phyloP scores from a whole-genome alignment of 2,113 vertebrate species.

The Jaculus jaculus region DNA sequence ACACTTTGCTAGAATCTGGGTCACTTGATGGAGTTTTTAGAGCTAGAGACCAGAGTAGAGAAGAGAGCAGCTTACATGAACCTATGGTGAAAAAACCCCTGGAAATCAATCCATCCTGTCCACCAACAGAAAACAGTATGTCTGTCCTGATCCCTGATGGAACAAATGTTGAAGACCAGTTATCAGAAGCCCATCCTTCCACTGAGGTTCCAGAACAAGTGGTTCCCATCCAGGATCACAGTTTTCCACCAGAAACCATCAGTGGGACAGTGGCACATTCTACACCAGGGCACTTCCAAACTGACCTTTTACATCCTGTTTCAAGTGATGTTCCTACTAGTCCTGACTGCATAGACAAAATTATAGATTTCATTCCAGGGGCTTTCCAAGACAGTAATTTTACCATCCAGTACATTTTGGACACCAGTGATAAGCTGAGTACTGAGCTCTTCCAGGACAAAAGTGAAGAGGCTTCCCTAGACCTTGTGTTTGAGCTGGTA shows the following conservation, averaged over 20 bases:
- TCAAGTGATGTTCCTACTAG: slow-evolving; percentile 82
- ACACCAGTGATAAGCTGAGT: slow-evolving; percentile 83
- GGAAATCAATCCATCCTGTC: slow-evolving; percentile 87
- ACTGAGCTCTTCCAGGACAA: slow-evolving; percentile 96
- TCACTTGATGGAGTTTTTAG: slow-evolving; percentile 93
- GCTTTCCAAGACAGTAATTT: slow-evolving; percentile 85
- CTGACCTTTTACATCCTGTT: slow-evolving; percentile 83
- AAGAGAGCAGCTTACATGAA: slow-evolving; percentile 88
- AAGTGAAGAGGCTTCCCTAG: slow-evolving; percentile 97
- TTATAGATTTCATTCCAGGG: slow-evolving; percentile 88
- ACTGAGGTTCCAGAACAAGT: slow-evolving; percentile 79
- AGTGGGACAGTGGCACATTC: slow-evolving; percentile 79
- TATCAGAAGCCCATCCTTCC: slow-evolving; percentile 78
- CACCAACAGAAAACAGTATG: slow-evolving; percentile 85
- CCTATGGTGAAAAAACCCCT: slow-evolving; percentile 90
- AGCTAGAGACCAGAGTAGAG: slow-evolving; percentile 85
- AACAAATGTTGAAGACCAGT: slow-evolving; percentile 74
- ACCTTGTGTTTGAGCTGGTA: slow-evolving; percentile 97
- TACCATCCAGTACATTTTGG: slow-evolving; percentile 85
- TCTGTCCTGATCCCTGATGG: slow-evolving; percentile 82
- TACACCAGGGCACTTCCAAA: slow-evolving; percentile 83
- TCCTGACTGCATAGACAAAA: slow-evolving; percentile 88
- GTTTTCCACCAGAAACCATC: slow-evolving; percentile 82
- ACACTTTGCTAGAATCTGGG: slow-evolving; percentile 90
- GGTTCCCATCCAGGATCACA: slow-evolving; percentile 80